phyloP scores from a whole-genome alignment of 2,888 invertebrate genomes.

The Malacosoma neustria region DNA sequence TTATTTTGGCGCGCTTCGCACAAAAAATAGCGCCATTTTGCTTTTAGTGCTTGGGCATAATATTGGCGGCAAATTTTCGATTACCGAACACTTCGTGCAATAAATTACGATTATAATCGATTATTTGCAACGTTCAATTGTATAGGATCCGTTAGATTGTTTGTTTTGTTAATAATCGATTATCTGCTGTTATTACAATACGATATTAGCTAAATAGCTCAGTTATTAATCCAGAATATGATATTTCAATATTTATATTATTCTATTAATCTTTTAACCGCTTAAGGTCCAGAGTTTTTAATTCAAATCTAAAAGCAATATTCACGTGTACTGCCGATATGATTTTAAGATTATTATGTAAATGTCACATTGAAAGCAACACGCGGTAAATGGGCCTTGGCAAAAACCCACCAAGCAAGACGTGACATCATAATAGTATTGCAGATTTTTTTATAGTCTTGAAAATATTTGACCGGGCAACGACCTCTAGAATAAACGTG shows the following conservation, averaged over 20 bases:
- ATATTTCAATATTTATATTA: no score
- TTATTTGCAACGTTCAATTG: conserved; percentile 14
- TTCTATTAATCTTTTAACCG: no score
- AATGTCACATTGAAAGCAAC: neutral
- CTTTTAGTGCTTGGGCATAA: conserved; percentile 27
- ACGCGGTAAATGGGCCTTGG: conserved; percentile 22
- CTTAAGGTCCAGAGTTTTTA: no score
- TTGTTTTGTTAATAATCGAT: conserved; percentile 3
- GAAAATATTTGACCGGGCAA: conserved; percentile 61
- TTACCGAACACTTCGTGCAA: conserved; percentile 22
- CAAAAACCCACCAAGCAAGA: conserved; percentile 31
- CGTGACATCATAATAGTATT: conserved; percentile 54
- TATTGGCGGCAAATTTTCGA: conserved; percentile 17
- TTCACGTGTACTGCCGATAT: neutral
- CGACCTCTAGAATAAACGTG: conserved; percentile 41
- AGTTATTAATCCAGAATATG: no score
- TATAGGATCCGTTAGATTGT: neutral
- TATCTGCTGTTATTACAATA: neutral
- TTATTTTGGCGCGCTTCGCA: conserved; percentile 58
- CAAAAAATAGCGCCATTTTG: conserved; percentile 48
- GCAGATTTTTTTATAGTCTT: conserved; percentile 50
- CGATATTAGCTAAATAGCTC: neutral
- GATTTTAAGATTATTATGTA: neutral
- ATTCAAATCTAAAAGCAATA: neutral
- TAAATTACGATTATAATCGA: conserved; percentile 20